Base-by-base conservation (phyloP, 2,888 invertebrate genomes). In the Andrena bucephala region DNA sequence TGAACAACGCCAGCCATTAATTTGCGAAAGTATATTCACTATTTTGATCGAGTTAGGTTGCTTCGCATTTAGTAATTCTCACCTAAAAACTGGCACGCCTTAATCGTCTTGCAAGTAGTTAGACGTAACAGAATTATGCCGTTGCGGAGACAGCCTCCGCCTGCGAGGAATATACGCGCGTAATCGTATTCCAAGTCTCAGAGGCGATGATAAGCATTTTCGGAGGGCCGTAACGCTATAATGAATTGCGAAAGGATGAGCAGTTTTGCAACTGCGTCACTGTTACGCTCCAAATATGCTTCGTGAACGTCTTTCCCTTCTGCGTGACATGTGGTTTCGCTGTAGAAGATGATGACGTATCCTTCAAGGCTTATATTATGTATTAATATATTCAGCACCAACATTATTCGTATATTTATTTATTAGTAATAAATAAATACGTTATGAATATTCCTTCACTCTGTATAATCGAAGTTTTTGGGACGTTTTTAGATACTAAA, bases 21-120 rank as follows among this genome's bases (percentile, higher is more conserved):
- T 80, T 42, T 75, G 36, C 50, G 71, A 81, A 84, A 86, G 73
- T 83, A 71, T 81, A 84, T 81, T 29, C 48, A 62, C 77, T 78
- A 86, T 59, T 78, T 77, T 70, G 50, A 77, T 78, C 42, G 71
- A 65, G 63, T 80, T 75, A 73, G 20, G 27, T 36, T 10, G 52
- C 48, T 60, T 60, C 71, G 42, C 16, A n/a, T 69, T 63, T 31
- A 48, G 75, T 83, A 72, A 71, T 54, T 27, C 54, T 70, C 60
- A 57, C 68, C 6, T 52, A 83, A 76, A 79, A 79, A 77, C 52
- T 71, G 57, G 27, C 57, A 27, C 50, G 59, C 31, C 16, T 66
- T 70, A 67, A 67, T 73, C 77, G 68, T 36, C 63, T 66, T 60
- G n/a, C n/a, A 20, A 36, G 29, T 16, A 50, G 42, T 68, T 59